Percentiles rank a stretch among this genome's conserved stretches.
phyloP scores from a whole-genome alignment of 2,888 invertebrate genomes.

The Pseudanteris insignis region DNA sequence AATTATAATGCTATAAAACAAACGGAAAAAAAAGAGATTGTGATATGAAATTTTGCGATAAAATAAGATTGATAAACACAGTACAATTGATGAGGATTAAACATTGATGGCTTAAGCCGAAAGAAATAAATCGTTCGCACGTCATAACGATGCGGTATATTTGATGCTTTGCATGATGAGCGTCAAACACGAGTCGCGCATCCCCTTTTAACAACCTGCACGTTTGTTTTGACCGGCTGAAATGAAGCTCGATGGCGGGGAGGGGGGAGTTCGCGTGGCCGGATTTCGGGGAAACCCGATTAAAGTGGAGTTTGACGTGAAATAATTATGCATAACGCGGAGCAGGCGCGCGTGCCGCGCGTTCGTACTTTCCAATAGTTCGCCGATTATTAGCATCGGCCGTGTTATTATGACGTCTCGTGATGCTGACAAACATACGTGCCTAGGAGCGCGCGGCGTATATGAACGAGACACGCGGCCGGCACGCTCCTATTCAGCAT shows the following conservation, averaged over 20 bases:
- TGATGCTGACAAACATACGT: conserved; percentile 58
- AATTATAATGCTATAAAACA: too few species aligned
- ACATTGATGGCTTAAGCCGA: too few species aligned
- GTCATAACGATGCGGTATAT: too few species aligned
- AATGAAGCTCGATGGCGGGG: conserved; percentile 25
- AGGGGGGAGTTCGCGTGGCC: background rate
- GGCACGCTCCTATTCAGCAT: conserved; percentile 61
- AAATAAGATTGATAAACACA: too few species aligned
- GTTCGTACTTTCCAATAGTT: conserved; percentile 51
- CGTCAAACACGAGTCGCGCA: too few species aligned
- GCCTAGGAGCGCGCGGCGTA: conserved; percentile 48
- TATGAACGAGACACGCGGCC: conserved; percentile 60
- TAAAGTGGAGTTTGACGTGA: conserved; percentile 31
- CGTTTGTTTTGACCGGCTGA: conserved; percentile 32
- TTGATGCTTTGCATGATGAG: too few species aligned
- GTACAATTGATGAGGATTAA: too few species aligned
- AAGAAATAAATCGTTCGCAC: too few species aligned
- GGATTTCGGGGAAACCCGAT: conserved; percentile 29
- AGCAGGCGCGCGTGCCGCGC: conserved; percentile 45
- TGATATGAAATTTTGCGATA: too few species aligned
- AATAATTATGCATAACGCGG: conserved; percentile 36
- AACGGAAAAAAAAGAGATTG: too few species aligned
- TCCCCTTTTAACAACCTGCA: conserved; percentile 31
- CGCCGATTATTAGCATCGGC: conserved; percentile 55
- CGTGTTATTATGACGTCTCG: conserved; percentile 57